Percentiles rank a stretch among this genome's conserved stretches.
Evolutionary conservation across 2,113 vertebrate species (phyloP).

Genomic region (Psammodynastes pulverulentus): DNA sequence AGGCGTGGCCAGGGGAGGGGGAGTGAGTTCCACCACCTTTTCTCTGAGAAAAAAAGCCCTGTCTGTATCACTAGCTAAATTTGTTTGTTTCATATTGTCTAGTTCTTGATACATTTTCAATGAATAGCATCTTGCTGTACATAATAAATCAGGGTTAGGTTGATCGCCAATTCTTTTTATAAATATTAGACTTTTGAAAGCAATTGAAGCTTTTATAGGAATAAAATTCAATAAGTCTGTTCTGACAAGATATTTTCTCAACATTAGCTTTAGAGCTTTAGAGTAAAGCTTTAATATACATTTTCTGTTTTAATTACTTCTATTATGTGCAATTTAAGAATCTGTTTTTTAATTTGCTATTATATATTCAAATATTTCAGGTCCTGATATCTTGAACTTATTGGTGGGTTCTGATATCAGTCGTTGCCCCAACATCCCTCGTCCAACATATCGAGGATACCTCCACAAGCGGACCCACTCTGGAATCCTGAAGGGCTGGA

Average conservation of each 20-base stretch:
- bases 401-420: slow-evolving; percentile 88
- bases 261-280: not conserved
- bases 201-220: not conserved
- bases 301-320: not conserved
- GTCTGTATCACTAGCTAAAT: not conserved
- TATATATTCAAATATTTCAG: slow-evolving; percentile 58
- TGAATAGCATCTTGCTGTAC: not conserved
- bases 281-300: not conserved
- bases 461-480: slow-evolving; percentile 86
- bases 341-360: not conserved
- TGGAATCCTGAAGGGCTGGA: slow-evolving; percentile 86
- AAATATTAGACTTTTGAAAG: not conserved
- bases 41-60: too few relatives aligned
- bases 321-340: not conserved
- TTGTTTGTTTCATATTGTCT: not conserved
- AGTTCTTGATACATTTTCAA: not conserved
- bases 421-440: slow-evolving; percentile 78
- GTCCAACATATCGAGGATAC: slow-evolving; percentile 84
- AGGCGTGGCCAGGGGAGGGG: too few relatives aligned
- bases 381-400: slow-evolving; percentile 81
- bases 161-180: not conserved
- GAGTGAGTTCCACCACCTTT: too few relatives aligned
- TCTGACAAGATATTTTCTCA: not conserved
- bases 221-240: not conserved
- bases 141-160: not conserved